Base-by-base conservation (phyloP, 2,113 vertebrate species). In the Odobenus rosmarus region DNA sequence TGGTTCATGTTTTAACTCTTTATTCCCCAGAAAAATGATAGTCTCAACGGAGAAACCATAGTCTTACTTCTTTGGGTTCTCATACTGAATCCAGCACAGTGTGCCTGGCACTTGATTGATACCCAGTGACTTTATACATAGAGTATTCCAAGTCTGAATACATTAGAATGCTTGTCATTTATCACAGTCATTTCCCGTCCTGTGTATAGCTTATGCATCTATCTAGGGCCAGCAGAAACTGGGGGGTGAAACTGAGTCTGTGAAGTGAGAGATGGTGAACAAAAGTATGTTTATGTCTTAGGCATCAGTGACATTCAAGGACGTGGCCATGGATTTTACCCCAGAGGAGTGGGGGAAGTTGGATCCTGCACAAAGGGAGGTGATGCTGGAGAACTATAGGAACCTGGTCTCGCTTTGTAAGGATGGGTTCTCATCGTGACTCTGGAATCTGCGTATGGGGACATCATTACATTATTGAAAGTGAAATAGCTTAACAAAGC, bases 261-360 rank as follows among this genome's bases (percentile, higher is more conserved):
- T 67, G 1, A 36, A 76, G 46, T 64, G 11, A 96, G 49, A 77
- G 39, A 39, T 76, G 46, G 64, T 97, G 18, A 96, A 53, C 26
- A 59, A 31, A 80, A 89, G 16, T 93, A 6, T 97, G 57, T 88
- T 97, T 96, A 36, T 97, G 26, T 95, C 74, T 59, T 88, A 98
- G 98, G 97, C 95, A 71, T 83, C 90, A 9, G 10, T 98, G 95
- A 97, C 98, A 19, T 98, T 98, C 85, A 98, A 98, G 95, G 97
- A 98, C 23, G 97, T 98, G 94, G 98, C 97, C 94, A 98, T 98
- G 97, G 97, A 98, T 93, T 96, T 98, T n/a, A 98, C 97, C 11
- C 97, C 97, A n/a, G 98, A 98, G 81, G 98, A 98, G 61, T 98
- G 98, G 98, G 85, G 97, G 10, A 97, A 94, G 19, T 85, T 98